Evolutionary conservation across 2,888 invertebrate species (phyloP), one percentile per base, ranked within the genome.

Genomic region (Cheilosia vulpina): DNA sequence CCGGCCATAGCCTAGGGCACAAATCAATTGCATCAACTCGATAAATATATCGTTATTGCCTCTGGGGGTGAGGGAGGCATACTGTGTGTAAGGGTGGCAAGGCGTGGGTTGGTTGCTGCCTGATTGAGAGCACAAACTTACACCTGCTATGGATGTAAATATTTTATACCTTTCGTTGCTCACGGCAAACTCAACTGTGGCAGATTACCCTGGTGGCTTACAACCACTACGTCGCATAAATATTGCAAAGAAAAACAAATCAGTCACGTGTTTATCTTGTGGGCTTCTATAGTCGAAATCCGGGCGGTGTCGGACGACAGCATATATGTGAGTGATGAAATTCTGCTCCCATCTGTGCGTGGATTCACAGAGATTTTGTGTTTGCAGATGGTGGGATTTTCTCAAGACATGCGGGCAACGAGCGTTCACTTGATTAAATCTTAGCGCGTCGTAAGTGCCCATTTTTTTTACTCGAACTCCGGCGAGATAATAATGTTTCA

Each of bases 261-360:
- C 71, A 77, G 71, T 52, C 77, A 77, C 82, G 71, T 77, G 77
- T 82, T 82, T 77, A 77, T 66, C 65, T 82, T 82, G 77, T 82
- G 77, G 77, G 71, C 65, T 66, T 13, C 45, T 41, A 41, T 31
- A 21, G 52, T 69, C 21, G 21, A 41, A 34, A 13, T 31, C 27
- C 27, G 50, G 58, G 34, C 6, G 27, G 15, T 19, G 19, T 31
- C 1, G 27, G 27, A 27, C 6, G 27, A 1, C 27, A 27, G 27
- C 27, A 7, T 27, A 9, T 7, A 9, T 31, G 31, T 21, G 45
- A 47, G 19, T 9, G 57, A 21, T 24, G 17, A 24, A 19, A 27
- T 50, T 15, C 2, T 58, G 50, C 50, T 41, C 31, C 50, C 13
- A 43, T 38, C 21, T 77, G 27, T 27, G 47, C 38, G 21, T 73